Evolutionary conservation across 2,113 vertebrate genomes (phyloP).

Genomic region (Colaptes auratus): DNA sequence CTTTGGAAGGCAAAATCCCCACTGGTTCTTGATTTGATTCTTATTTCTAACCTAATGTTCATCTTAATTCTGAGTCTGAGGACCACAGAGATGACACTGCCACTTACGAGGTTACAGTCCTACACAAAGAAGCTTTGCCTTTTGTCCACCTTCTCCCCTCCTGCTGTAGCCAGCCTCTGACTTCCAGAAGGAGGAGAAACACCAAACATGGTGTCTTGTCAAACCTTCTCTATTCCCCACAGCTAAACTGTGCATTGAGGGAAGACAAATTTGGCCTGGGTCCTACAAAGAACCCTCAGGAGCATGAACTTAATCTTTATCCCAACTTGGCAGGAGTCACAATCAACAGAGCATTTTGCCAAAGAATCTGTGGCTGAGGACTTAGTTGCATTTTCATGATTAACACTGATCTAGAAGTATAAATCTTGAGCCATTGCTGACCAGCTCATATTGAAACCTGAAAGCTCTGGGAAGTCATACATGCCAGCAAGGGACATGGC

Average conservation of each 20-base stretch:
- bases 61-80: neutral
- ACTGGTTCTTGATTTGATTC: neutral
- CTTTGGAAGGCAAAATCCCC: neutral
- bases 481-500: neutral
- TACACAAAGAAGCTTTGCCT: neutral
- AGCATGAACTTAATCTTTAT: neutral
- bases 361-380: neutral
- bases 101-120: accelerated
- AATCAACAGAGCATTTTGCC: neutral
- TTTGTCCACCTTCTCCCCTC: neutral
- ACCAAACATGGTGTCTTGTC: neutral
- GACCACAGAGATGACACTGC: neutral
- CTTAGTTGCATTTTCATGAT: neutral
- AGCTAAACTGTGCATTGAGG: neutral
- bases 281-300: neutral
- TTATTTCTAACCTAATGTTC: neutral
- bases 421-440: neutral
- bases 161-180: neutral
- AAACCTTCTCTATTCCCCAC: neutral
- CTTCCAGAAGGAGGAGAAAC: neutral
- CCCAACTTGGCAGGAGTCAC: neutral
- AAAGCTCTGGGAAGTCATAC: neutral
- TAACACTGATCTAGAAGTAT: neutral
- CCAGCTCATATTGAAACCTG: neutral
- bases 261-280: neutral